Percentiles rank a stretch among this genome's conserved stretches.
Conservation (phyloP, 2,113 vertebrate genomes). For the Zosterops pallidus region DNA sequence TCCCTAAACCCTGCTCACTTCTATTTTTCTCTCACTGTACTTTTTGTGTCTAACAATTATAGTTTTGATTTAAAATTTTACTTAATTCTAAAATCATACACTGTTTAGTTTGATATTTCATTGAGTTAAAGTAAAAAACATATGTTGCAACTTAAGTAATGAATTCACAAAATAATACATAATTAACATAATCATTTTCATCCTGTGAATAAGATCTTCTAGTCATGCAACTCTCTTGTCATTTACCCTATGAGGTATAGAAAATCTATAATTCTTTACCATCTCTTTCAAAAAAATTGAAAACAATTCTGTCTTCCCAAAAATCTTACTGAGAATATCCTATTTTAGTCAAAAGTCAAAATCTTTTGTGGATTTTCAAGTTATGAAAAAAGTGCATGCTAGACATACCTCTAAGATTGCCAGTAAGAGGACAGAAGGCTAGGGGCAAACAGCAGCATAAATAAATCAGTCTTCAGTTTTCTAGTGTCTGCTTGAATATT, state of each 20-base stretch:
- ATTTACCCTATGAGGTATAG: background rate
- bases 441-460: background rate
- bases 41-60: background rate
- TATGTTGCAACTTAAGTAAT: background rate
- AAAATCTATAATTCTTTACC: background rate
- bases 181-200: background rate
- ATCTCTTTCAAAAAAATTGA: background rate
- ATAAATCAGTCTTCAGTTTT: background rate
- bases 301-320: background rate
- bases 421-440: background rate
- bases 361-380: background rate
- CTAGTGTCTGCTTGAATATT: background rate
- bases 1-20: background rate
- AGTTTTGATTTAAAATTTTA: background rate
- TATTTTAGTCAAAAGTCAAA: background rate
- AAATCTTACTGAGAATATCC: background rate
- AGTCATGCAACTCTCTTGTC: background rate
- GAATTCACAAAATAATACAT: background rate
- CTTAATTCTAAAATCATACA: background rate
- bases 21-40: background rate
- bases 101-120: background rate
- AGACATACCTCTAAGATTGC: accelerated
- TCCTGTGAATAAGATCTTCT: background rate
- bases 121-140: background rate
- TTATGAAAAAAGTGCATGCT: background rate